Conservation (phyloP, 2,797 vertebrate species). For the Phaenicophaeus curvirostris region DNA sequence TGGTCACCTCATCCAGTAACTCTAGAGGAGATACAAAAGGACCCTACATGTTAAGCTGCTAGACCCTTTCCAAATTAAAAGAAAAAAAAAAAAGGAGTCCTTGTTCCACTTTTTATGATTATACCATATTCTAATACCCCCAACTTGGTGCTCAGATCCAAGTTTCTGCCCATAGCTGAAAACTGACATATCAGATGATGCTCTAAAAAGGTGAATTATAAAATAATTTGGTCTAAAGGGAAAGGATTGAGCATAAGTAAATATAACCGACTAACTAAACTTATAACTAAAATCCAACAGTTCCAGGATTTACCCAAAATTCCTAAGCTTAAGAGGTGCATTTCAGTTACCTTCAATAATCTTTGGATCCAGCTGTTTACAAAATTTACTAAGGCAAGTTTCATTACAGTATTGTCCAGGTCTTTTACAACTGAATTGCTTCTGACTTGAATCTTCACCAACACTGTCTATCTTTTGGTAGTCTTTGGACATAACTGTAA, state of each 20-base stretch:
- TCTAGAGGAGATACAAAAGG: not conserved
- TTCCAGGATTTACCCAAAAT: not conserved
- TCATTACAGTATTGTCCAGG: not conserved
- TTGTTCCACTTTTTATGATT: not conserved
- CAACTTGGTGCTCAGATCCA: not conserved
- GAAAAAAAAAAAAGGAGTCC: rapidly evolving
- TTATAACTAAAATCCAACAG: not conserved
- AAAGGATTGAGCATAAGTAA: not conserved
- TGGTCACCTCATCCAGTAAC: not conserved
- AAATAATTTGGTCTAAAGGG: not conserved
- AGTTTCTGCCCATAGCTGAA: not conserved
- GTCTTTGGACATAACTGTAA: not conserved
- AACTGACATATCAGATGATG: not conserved
- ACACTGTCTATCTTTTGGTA: not conserved
- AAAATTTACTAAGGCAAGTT: not conserved
- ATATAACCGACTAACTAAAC: not conserved
- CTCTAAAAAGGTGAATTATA: not conserved
- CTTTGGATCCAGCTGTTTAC: not conserved
- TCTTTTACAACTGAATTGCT: not conserved
- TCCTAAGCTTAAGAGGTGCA: not conserved
- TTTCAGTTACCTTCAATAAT: not conserved
- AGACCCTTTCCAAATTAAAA: not conserved
- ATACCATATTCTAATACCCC: not conserved
- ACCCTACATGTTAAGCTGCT: not conserved
- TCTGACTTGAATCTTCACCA: not conserved